Evolutionary conservation across 2,113 vertebrate genomes (phyloP).

Genomic region (Anolis carolinensis): DNA sequence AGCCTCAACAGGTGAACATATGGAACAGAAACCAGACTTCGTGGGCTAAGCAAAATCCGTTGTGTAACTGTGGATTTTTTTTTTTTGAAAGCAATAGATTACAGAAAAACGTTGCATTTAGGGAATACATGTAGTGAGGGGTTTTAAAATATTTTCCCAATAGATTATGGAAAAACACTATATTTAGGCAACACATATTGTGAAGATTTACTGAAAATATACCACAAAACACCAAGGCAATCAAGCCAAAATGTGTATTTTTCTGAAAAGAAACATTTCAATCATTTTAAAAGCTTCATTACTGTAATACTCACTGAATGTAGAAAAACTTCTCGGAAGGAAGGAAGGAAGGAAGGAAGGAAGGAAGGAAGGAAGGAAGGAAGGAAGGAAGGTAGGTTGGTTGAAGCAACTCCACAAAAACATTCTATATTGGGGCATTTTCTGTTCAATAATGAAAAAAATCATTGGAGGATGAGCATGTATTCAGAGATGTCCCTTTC

Average conservation of each 20-base stretch:
- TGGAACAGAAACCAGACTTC: background rate
- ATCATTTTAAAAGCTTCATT: background rate
- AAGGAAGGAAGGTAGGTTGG: too few relatives aligned
- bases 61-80: background rate
- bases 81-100: too few relatives aligned
- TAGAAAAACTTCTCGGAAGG: too few relatives aligned
- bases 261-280: background rate
- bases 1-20: conserved; percentile 3
- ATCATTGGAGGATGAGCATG: background rate
- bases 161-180: background rate
- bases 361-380: too few relatives aligned
- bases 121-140: background rate
- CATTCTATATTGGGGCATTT: background rate
- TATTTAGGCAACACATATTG: background rate
- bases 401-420: background rate
- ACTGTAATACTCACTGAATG: background rate
- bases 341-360: too few relatives aligned
- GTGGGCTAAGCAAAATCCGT: background rate
- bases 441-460: too few relatives aligned
- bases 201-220: background rate
- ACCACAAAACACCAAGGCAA: background rate
- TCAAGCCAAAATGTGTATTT: background rate
- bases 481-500: background rate
- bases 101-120: background rate
- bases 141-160: background rate